Base-by-base conservation (phyloP, 2,888 invertebrate species). In the Elmis aenea region DNA sequence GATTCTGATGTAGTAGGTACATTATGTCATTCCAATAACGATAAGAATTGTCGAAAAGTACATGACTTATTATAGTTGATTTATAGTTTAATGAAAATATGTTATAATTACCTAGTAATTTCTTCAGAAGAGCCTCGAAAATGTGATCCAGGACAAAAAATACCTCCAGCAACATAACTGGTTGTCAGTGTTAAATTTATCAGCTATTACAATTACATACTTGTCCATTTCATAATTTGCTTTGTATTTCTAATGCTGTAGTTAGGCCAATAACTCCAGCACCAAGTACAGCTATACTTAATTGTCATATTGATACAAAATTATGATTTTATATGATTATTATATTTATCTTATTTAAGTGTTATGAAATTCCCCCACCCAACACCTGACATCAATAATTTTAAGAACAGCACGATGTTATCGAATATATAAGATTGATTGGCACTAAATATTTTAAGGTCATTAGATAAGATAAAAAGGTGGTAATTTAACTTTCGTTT, bases 261-360 rank as follows among this genome's bases (percentile, higher is more conserved):
- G 87, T 86, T 32, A 91, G 64, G 0, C 94, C 95, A 1, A 93
- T 76, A 13, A 91, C 79, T 6, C 95, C 95, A 15, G 88, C 89
- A 2, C 95, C 95, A n/a, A 95, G 55, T 1, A 94, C 76, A 3
- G 79, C 83, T 42, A 90, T 71, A 55, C 80, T 71, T 72, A 81
- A 46, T 31, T 6, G 50, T 45, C 62, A 62, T 63, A 34, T 30
- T 39, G n/a, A n/a, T n/a, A n/a, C n/a, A n/a, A n/a, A n/a, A n/a
- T n/a, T n/a, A n/a, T n/a, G n/a, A n/a, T n/a, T 22, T 11, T 13
- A 2, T n/a, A n/a, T n/a, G n/a, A n/a, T n/a, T n/a, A n/a, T n/a
- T n/a, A n/a, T n/a, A n/a, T n/a, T n/a, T n/a, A n/a, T n/a, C n/a
- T n/a, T n/a, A n/a, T n/a, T n/a, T n/a, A n/a, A n/a, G n/a, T n/a